These are phyloP conservation scores for Naso thynnoides DNA, from an alignment of 2,797 vertebrate species.

Conservation along the genomic window DNA sequence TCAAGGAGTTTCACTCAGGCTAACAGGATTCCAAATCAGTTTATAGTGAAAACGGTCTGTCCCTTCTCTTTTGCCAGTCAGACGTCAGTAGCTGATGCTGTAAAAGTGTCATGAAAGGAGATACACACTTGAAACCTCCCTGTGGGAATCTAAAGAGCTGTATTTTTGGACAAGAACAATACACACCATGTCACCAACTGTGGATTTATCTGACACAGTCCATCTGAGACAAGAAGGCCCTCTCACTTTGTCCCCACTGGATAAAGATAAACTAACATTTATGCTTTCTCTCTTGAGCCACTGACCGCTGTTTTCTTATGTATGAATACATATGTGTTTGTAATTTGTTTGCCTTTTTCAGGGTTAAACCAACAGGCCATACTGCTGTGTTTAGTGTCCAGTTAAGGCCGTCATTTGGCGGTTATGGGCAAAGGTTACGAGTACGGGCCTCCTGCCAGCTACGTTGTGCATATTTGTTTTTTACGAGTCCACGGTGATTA, in stretches of 20 bases:
- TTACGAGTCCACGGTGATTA: slow-evolving; percentile 53
- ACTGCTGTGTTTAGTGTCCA: slow-evolving; percentile 49
- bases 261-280: slow-evolving; percentile 10
- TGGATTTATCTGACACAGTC: slow-evolving; percentile 11
- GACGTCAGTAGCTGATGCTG: slow-evolving; percentile 55
- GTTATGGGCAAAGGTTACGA: slow-evolving; percentile 64
- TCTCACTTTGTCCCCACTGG: slow-evolving; percentile 16
- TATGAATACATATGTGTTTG: slow-evolving; percentile 39
- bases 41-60: slow-evolving; percentile 9
- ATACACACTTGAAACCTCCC: slow-evolving; percentile 53
- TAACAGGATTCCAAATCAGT: slow-evolving; percentile 27
- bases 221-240: slow-evolving; percentile 23
- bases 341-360: slow-evolving; percentile 63
- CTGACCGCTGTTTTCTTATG: slow-evolving; percentile 31
- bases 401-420: slow-evolving; percentile 53
- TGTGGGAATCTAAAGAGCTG: slow-evolving; percentile 40
- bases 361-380: slow-evolving; percentile 38
- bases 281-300: slow-evolving; percentile 4
- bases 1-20: slow-evolving; percentile 13
- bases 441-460: slow-evolving; percentile 42
- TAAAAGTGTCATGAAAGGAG: slow-evolving; percentile 61
- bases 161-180: slow-evolving; percentile 59
- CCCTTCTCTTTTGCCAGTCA: slow-evolving; percentile 27
- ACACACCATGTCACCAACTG: slow-evolving; percentile 50
- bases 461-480: slow-evolving; percentile 44